Conservation (phyloP, 1,140 invertebrate genomes). For the Drosophila albomicans region DNA sequence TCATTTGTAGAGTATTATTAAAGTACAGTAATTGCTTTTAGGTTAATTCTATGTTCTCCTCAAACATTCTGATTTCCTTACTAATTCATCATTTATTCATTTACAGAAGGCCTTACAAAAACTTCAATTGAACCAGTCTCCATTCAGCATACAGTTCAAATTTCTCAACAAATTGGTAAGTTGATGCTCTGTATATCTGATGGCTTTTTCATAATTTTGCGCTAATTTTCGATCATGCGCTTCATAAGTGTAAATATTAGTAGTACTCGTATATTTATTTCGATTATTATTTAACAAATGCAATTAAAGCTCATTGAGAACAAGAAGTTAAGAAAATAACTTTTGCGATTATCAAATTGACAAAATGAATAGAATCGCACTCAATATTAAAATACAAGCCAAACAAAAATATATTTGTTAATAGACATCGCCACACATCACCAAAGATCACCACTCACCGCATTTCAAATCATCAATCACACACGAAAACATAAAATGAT, state of each 20-base stretch:
- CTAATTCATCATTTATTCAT: slow-evolving; percentile 47
- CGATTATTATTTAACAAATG: slow-evolving; percentile 64
- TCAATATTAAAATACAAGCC: slow-evolving; percentile 31
- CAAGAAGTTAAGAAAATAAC: slow-evolving; percentile 29
- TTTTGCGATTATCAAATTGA: slow-evolving; percentile 8
- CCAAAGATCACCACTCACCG: slow-evolving; percentile 26
- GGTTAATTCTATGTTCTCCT: slow-evolving; percentile 63
- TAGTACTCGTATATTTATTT: slow-evolving; percentile 22
- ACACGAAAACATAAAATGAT: slow-evolving; percentile 33
- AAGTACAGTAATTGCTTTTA: slow-evolving; percentile 62
- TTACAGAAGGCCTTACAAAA: slow-evolving; percentile 71
- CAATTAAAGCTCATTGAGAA: slow-evolving; percentile 76
- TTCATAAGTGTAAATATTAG: slow-evolving; percentile 47
- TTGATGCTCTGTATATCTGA: neutral
- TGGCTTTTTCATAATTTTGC: slow-evolving; percentile 53
- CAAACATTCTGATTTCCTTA: neutral
- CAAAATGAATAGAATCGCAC: slow-evolving; percentile 11
- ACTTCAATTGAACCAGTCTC: slow-evolving; percentile 59
- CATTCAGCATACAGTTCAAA: slow-evolving; percentile 50
- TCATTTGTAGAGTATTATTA: slow-evolving; percentile 70
- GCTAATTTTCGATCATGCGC: slow-evolving; percentile 51
- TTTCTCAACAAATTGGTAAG: slow-evolving; percentile 61
- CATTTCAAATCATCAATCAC: slow-evolving; percentile 54
- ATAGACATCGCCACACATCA: slow-evolving; percentile 62
- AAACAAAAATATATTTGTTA: no score